Evolutionary conservation across 1,140 invertebrate species (phyloP).

Genomic region (Thereuonema tuberculata): DNA sequence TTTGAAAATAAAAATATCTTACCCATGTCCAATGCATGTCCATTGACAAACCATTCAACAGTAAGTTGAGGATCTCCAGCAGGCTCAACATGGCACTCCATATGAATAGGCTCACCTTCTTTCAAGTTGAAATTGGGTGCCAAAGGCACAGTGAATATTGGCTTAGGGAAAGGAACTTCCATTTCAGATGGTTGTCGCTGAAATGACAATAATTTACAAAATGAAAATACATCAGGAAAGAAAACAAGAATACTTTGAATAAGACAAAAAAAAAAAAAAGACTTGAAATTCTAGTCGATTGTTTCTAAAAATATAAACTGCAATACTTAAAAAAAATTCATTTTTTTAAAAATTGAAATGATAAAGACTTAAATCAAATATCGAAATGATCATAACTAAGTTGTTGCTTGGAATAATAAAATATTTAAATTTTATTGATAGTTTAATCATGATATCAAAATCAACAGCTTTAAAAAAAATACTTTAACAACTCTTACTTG

Average conservation of each 20-base stretch:
- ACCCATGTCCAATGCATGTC: conserved; percentile 67
- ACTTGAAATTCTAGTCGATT: too few relatives aligned
- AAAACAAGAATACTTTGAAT: background rate
- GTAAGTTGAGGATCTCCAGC: conserved; percentile 92
- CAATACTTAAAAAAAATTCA: too few relatives aligned
- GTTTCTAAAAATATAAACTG: too few relatives aligned
- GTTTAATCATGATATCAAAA: background rate
- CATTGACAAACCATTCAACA: conserved; percentile 89
- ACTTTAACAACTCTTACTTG: background rate
- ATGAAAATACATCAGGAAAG: background rate
- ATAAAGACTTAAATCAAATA: too few relatives aligned
- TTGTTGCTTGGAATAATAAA: too few relatives aligned
- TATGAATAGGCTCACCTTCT: conserved; percentile 76
- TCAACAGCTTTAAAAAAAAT: background rate
- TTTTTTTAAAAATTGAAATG: too few relatives aligned
- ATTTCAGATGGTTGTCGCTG: conserved; percentile 46
- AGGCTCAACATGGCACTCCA: conserved; percentile 87
- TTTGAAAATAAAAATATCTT: conserved; percentile 7
- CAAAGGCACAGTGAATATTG: conserved; percentile 71
- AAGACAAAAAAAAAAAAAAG: background rate
- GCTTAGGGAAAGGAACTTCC: conserved; percentile 66
- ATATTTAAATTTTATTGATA: background rate
- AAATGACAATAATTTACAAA: conserved; percentile 21
- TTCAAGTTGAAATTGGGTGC: conserved; percentile 65
- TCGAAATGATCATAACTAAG: too few relatives aligned